Evolutionary conservation across 2,113 vertebrate genomes (phyloP), one percentile per base, ranked within the genome.

Genomic region (Kryptolebias marmoratus): DNA sequence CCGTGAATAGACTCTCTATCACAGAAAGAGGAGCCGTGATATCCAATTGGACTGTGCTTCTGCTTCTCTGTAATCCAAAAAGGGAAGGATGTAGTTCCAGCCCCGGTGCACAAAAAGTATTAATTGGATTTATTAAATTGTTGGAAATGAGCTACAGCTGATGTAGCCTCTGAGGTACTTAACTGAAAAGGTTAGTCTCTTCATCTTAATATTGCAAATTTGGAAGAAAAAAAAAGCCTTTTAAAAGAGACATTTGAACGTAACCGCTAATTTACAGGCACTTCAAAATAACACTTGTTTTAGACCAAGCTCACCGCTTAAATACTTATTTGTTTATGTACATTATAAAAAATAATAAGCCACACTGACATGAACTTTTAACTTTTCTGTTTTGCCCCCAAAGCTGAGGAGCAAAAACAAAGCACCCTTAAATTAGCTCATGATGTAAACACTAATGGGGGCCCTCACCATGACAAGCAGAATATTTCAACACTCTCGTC

Each of bases 341-440:
- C 61, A 57, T 15, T 32, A 57, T 45, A 42, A 73, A 76, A 63
- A 80, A 71, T 15, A 32, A 59, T 73, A 64, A 76, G 64, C 62
- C 14, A 31, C 57, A 30, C 60, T 69, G 75, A 71, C 53, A 36
- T 84, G 66, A 81, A 87, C 79, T 81, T 83, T 78, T 59, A 64
- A 91, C 64, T 89, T 92, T 93, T 90, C 92, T 88, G 94, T 89
- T 94, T 92, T 89, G 90, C 88, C 88, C 93, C 91, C 88, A 91
- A 92, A 95, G 94, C 95, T 95, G 93, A 93, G 95, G 94, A 94
- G 93, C 92, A 94, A 94, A 5, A 96, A 95, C 93, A 96, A 95
- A 96, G 64, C 94, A 93, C 87, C 94, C 94, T 93, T 96, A 95
- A 97, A 96, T 95, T 96, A 94, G 93, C 95, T 95, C 94, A 94